Conservation (phyloP, 2,113 vertebrate genomes). For the Oreochromis aureus region DNA sequence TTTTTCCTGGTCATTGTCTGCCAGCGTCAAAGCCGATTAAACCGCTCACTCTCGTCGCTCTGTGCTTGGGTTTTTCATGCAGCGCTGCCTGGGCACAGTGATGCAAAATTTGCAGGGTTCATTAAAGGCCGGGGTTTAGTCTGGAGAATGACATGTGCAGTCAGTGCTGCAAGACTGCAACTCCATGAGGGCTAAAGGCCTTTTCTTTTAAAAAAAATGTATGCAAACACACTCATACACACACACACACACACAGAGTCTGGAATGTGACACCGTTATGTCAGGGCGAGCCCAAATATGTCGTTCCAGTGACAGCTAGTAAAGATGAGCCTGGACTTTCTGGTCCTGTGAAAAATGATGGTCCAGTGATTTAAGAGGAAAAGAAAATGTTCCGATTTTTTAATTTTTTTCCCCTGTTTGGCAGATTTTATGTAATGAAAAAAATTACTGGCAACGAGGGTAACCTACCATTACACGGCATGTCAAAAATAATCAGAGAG, state of each 20-base stretch:
- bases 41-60: not conserved
- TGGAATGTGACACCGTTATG: conserved; percentile 28
- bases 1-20: not conserved
- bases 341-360: not conserved
- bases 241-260: not conserved
- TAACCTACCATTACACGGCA: not conserved
- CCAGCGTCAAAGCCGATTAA: not conserved
- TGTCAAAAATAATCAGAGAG: not conserved
- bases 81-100: not conserved
- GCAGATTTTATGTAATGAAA: not conserved
- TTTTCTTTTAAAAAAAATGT: not conserved
- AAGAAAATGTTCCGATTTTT: not conserved
- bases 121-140: not conserved
- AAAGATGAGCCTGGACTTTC: not conserved
- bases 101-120: conserved; percentile 34
- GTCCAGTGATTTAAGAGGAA: not conserved
- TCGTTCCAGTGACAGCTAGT: not conserved
- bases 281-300: conserved; percentile 2
- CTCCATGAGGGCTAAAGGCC: not conserved
- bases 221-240: not conserved
- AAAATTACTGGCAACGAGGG: not conserved
- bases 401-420: not conserved
- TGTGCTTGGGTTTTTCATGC: not conserved
- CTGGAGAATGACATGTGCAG: conserved; percentile 6
- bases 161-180: not conserved